phyloP scores from a whole-genome alignment of 2,888 invertebrate species.

The Oxyteleia sp. region DNA sequence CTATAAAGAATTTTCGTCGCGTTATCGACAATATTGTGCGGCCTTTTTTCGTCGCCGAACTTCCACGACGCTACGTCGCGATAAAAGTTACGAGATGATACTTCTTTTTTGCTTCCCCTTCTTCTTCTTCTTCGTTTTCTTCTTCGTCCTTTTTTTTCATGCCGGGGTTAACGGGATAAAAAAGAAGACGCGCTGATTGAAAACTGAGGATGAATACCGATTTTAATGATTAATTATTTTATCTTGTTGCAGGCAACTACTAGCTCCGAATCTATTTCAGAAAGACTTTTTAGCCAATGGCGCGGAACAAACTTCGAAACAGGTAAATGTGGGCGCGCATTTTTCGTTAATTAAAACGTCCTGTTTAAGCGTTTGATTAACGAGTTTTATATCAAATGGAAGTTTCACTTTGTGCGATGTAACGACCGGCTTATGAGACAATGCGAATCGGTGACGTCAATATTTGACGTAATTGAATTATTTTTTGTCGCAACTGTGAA shows the following conservation, averaged over 20 bases:
- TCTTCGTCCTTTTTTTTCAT: conserved; percentile 14
- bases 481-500: conserved; percentile 6
- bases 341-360: conserved; percentile 46
- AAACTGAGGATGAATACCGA: conserved; percentile 38
- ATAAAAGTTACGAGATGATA: conserved; percentile 63
- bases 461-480: conserved; percentile 25
- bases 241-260: conserved; percentile 93
- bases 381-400: conserved; percentile 30
- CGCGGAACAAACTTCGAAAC: conserved; percentile 94
- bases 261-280: conserved; percentile 97
- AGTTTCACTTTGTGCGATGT: conserved; percentile 26
- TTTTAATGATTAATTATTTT: conserved; percentile 61
- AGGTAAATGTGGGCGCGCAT: conserved; percentile 89
- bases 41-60: conserved; percentile 51
- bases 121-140: too few relatives aligned
- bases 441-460: too few relatives aligned
- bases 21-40: conserved; percentile 56
- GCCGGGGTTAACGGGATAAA: conserved; percentile 14
- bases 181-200: conserved; percentile 28
- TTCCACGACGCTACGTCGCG: conserved; percentile 42
- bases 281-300: conserved; percentile 96
- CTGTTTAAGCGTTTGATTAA: conserved; percentile 33
- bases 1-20: conserved; percentile 54
- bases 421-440: too few relatives aligned
- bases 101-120: too few relatives aligned